These are phyloP conservation scores for Ectobius pallidus DNA, from an alignment of 2,888 invertebrate genomes.

Conservation along the genomic window DNA sequence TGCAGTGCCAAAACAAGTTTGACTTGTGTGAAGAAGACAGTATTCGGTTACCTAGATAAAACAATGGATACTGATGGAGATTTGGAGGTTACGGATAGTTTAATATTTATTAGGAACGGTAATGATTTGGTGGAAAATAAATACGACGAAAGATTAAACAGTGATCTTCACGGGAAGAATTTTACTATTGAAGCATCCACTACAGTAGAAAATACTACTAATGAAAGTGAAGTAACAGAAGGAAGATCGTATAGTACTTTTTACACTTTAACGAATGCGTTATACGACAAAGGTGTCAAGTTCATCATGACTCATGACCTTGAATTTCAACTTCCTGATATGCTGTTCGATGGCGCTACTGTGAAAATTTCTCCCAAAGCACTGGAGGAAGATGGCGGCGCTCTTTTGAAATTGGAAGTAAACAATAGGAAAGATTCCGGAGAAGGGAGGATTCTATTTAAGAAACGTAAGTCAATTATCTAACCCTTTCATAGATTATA, in stretches of 20 bases:
- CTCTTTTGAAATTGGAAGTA: conserved; percentile 74
- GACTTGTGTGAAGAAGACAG: conserved; percentile 78
- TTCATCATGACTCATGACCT: conserved; percentile 81
- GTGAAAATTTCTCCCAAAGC: conserved; percentile 76
- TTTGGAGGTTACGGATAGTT: conserved; percentile 68
- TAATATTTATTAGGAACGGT: conserved; percentile 66
- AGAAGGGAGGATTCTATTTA: conserved; percentile 68
- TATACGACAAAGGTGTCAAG: conserved; percentile 72
- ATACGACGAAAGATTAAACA: conserved; percentile 49
- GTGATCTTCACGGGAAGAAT: background rate
- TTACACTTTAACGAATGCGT: conserved; percentile 74
- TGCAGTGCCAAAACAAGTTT: conserved; percentile 70
- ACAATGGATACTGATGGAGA: conserved; percentile 69
- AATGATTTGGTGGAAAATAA: conserved; percentile 60
- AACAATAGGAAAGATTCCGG: conserved; percentile 57
- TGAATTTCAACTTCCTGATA: conserved; percentile 72
- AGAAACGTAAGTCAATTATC: conserved; percentile 69
- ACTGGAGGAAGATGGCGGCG: conserved; percentile 71
- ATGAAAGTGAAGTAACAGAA: conserved; percentile 47
- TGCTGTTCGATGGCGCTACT: conserved; percentile 74
- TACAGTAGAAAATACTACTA: background rate
- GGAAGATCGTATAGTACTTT: conserved; percentile 49
- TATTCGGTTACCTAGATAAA: conserved; percentile 73
- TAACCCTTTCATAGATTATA: background rate
- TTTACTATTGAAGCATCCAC: too few species aligned